phyloP scores from a whole-genome alignment of 2,888 invertebrate species.

The Cryptophagus acutangulus region DNA sequence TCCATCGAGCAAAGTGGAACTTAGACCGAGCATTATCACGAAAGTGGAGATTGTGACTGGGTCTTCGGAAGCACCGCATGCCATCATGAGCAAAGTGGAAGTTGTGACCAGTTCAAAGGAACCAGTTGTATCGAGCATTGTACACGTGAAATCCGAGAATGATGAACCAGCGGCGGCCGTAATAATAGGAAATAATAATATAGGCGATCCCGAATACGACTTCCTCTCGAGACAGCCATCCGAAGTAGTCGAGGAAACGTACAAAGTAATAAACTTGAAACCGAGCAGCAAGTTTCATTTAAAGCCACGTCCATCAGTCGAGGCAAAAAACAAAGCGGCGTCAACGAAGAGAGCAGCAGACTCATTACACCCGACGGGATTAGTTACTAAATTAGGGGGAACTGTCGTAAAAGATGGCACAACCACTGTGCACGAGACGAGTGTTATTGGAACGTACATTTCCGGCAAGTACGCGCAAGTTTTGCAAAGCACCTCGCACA shows the following conservation, averaged over 20 bases:
- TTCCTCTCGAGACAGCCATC: conserved; percentile 79
- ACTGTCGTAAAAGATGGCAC: conserved; percentile 76
- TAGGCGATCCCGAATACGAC: conserved; percentile 78
- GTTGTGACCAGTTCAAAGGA: conserved; percentile 21
- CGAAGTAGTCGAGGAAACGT: conserved; percentile 80
- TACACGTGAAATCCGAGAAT: conserved; percentile 41
- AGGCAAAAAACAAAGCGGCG: conserved; percentile 42
- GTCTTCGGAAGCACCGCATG: conserved; percentile 34
- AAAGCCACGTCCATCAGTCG: conserved; percentile 50
- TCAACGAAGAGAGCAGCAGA: conserved; percentile 53
- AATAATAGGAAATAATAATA: conserved; percentile 63
- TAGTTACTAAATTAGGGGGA: conserved; percentile 80
- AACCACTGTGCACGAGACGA: conserved; percentile 82
- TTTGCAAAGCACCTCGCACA: conserved; percentile 73
- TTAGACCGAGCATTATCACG: conserved; percentile 36
- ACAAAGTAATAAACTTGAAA: conserved; percentile 73
- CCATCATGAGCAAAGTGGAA: conserved; percentile 56
- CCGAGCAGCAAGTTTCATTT: conserved; percentile 58
- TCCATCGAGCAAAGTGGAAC: conserved; percentile 47
- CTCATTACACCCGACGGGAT: conserved; percentile 68
- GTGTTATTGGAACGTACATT: conserved; percentile 84
- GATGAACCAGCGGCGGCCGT: conserved; percentile 60
- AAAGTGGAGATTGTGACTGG: conserved; percentile 44
- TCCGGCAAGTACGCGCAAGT: conserved; percentile 86
- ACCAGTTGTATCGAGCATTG: conserved; percentile 40